Evolutionary conservation across 92 coral and sea anemone genomes (phyloP), one percentile per base, ranked within the genome.

Genomic region (Bergia sp.): DNA sequence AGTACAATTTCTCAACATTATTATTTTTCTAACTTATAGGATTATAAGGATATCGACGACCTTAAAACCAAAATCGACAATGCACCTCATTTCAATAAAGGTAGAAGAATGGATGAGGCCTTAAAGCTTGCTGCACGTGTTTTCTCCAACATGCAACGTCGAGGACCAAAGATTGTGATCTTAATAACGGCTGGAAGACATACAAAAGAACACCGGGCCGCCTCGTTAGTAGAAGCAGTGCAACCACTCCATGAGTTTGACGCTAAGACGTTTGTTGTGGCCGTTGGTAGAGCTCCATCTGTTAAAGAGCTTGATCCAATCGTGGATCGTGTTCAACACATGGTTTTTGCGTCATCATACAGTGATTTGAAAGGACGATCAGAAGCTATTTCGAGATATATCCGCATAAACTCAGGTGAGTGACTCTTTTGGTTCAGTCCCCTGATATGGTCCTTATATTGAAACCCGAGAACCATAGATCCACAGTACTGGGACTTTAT

Each of bases 81-180:
- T 13, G 77, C 87, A 18, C 87, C 87, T 7, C 87, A 83, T 67
- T 65, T 83, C 12, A 37, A 23, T 21, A 95, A 95, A 12, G 86
- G 81, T 73, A 88, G 96, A 80, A 76, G 98, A 37, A 79, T 93
- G 57, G 98, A 95, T 58, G 58, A 87, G 23, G 96, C 96, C 9
- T 86, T 93, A 37, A 77, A 83, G 80, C 89, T 86, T 45, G 94
- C 98, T 36, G 89, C 83, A 44, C 43, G 57, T 6, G 44, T 76
- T 10, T 40, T 65, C 7, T 7, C 65, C 40, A 43, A 61, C 37
- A 72, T 38, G 20, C 44, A 37, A 10, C 77, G 87, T 42, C 44
- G 65, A 66, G 87, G 78, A 20, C 87, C 87, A 42, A 83, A 83
- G 41, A 23, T 83, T 42, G 77, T 83, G 2, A 66, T 83, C 29